Evolutionary conservation across 1,140 invertebrate species (phyloP).

Genomic region (Bombus sibiricus): DNA sequence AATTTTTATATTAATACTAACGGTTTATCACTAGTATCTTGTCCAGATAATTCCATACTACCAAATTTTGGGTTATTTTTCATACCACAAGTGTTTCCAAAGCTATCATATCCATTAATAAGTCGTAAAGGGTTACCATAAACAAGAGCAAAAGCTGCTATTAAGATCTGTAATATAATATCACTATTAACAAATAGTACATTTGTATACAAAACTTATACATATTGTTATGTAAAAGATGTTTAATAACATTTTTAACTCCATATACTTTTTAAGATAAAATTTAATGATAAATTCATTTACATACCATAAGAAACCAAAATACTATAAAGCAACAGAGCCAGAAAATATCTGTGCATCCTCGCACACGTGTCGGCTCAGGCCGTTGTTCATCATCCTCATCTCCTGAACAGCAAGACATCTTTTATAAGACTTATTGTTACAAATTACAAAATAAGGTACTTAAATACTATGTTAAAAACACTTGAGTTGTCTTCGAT

Average conservation of each 20-base stretch:
- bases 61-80: slow-evolving; percentile 89
- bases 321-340: slow-evolving; percentile 92
- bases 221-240: not conserved
- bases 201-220: not conserved
- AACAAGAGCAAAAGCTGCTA: slow-evolving; percentile 93
- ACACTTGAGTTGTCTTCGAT: slow-evolving; percentile 9
- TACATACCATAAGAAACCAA: slow-evolving; percentile 93
- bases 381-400: slow-evolving; percentile 76
- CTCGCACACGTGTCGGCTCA: slow-evolving; percentile 81
- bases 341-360: slow-evolving; percentile 94
- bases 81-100: slow-evolving; percentile 97
- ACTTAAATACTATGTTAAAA: slow-evolving; percentile 21
- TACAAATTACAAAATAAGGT: slow-evolving; percentile 12
- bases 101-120: slow-evolving; percentile 96
- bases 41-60: slow-evolving; percentile 89
- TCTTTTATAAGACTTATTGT: slow-evolving; percentile 52
- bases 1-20: slow-evolving; percentile 74
- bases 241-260: not conserved
- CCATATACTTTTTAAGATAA: not conserved
- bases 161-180: slow-evolving; percentile 86
- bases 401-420: slow-evolving; percentile 76
- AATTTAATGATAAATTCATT: slow-evolving; percentile 25
- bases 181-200: not conserved
- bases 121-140: slow-evolving; percentile 94
- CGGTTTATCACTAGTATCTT: slow-evolving; percentile 91